phyloP scores from a whole-genome alignment of 2,113 vertebrate genomes.

The Lycaon pictus region DNA sequence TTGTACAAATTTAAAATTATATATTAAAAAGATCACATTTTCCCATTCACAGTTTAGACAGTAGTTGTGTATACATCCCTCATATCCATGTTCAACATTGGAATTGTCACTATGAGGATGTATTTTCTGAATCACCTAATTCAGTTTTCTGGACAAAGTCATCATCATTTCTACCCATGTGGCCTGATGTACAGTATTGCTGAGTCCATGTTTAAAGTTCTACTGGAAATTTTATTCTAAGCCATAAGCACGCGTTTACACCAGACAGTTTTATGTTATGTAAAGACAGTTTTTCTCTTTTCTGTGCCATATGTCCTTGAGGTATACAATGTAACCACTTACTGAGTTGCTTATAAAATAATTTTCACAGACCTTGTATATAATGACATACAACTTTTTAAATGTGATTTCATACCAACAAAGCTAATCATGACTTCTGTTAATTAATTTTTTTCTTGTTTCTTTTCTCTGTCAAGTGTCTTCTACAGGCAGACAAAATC shows the following conservation, averaged over 20 bases:
- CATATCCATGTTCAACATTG: not conserved
- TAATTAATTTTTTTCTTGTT: not conserved
- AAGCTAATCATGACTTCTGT: not conserved
- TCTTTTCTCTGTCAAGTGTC: not conserved
- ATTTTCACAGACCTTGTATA: slow-evolving; percentile 41
- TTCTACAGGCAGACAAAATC: slow-evolving; percentile 21
- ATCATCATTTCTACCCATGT: not conserved
- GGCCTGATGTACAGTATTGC: not conserved
- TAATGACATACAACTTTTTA: not conserved
- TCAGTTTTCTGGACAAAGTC: not conserved
- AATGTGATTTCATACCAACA: not conserved
- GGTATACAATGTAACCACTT: not conserved
- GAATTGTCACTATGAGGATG: not conserved
- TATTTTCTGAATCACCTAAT: not conserved
- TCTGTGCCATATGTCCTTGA: slow-evolving; percentile 14
- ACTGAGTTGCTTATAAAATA: slow-evolving; percentile 24
- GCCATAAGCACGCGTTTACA: slow-evolving; percentile 14
- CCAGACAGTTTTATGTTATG: slow-evolving; percentile 44
- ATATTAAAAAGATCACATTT: not conserved
- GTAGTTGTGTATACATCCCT: not conserved
- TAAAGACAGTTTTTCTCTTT: slow-evolving; percentile 50
- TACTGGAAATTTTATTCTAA: slow-evolving; percentile 34
- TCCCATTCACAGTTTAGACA: not conserved
- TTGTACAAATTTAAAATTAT: not conserved
- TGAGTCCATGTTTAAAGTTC: not conserved